phyloP scores from a whole-genome alignment of 2,888 invertebrate genomes.

The Scaptomyza caliginosa region DNA sequence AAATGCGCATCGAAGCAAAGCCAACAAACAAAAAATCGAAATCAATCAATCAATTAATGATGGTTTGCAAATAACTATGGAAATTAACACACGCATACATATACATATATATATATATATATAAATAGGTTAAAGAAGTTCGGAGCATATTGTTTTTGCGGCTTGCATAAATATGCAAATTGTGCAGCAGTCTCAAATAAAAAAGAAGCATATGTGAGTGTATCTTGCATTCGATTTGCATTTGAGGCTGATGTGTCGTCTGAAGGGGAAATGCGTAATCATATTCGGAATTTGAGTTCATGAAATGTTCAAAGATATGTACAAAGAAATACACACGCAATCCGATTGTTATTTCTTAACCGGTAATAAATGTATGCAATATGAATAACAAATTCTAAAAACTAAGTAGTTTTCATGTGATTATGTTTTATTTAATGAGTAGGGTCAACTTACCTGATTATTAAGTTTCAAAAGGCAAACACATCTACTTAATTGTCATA shows the following conservation, averaged over 20 bases:
- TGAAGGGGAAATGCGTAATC: slow-evolving; percentile 5
- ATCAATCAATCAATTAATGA: slow-evolving; percentile 26
- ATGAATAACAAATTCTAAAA: slow-evolving; percentile 10
- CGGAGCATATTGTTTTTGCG: slow-evolving; percentile 6
- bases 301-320: slow-evolving; percentile 34
- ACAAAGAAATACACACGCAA: background rate
- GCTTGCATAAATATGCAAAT: slow-evolving; percentile 29
- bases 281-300: slow-evolving; percentile 21
- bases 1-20: slow-evolving; percentile 40
- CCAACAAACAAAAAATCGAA: slow-evolving; percentile 22
- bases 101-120: slow-evolving; percentile 6
- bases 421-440: background rate
- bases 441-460: background rate
- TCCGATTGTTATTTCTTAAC: slow-evolving; percentile 9
- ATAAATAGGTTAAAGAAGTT: slow-evolving; percentile 6
- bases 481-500: slow-evolving; percentile 9
- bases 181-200: slow-evolving; percentile 10
- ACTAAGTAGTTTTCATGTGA: background rate
- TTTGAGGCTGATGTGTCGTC: slow-evolving; percentile 5
- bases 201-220: slow-evolving; percentile 6
- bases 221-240: slow-evolving; percentile 32
- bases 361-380: slow-evolving; percentile 8
- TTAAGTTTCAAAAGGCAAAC: slow-evolving; percentile 2
- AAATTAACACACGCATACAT: slow-evolving; percentile 1
- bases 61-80: slow-evolving; percentile 10